Percentiles rank a stretch among this genome's conserved stretches.
phyloP scores from a whole-genome alignment of 2,113 vertebrate genomes.

The Sphyrna mokarran region DNA sequence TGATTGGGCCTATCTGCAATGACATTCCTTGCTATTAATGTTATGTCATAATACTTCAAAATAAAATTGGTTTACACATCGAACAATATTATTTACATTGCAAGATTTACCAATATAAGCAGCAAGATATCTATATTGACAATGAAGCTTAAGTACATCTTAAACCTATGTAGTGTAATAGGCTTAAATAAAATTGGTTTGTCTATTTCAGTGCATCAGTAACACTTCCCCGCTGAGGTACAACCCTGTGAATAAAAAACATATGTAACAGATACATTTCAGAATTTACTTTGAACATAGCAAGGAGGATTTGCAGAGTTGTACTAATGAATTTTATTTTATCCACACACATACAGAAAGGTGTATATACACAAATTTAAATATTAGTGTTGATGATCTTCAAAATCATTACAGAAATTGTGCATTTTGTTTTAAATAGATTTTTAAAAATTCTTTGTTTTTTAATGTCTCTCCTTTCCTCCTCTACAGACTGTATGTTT shows the following conservation, averaged over 20 bases:
- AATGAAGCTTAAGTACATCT: slow-evolving; percentile 1
- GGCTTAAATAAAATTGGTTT: slow-evolving; percentile 7
- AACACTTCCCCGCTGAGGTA: not conserved
- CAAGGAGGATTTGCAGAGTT: not conserved
- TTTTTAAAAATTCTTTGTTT: not conserved
- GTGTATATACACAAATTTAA: not conserved
- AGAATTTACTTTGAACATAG: not conserved
- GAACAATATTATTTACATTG: not conserved
- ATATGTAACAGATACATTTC: not conserved
- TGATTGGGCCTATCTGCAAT: not conserved
- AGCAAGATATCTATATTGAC: not conserved
- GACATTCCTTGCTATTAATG: not conserved
- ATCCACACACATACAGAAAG: not conserved
- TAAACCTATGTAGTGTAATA: not conserved
- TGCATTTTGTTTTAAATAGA: not conserved
- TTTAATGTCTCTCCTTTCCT: not conserved
- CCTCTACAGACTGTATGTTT: too few relatives aligned
- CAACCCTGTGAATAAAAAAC: not conserved
- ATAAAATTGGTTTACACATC: not conserved
- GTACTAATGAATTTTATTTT: not conserved
- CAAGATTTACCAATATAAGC: not conserved
- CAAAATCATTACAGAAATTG: not conserved
- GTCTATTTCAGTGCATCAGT: slow-evolving; percentile 6
- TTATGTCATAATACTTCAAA: slow-evolving; percentile 25
- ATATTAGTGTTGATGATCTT: not conserved